Base-by-base conservation (phyloP, 2,113 vertebrate genomes). In the Aptenodytes forsteri region DNA sequence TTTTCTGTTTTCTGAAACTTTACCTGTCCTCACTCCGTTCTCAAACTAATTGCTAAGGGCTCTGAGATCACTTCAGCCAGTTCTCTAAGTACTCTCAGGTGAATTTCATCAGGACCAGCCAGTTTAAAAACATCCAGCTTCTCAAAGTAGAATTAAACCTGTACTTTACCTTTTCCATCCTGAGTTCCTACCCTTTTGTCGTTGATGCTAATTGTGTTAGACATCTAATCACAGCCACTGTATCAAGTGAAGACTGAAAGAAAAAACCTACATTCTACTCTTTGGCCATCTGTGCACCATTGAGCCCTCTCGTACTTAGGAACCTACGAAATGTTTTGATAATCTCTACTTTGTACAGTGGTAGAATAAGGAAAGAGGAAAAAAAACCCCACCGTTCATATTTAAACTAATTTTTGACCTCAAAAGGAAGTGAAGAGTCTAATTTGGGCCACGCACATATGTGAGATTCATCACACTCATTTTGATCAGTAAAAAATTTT, bases 121-220 rank as follows among this genome's bases (percentile, higher is more conserved):
- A 40, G 58, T 87, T 85, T 83, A 66, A 88, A 96, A 93, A 66
- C 11, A 16, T 80, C 78, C 66, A 85, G 21, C 54, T 96, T 95
- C 78, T 88, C 67, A 86, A 96, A 95, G 92, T 54, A 72, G 82
- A 88, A 77, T 86, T 90, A 88, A 93, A 86, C 80, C 34, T 88
- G 34, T 86, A 46, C 66, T 97, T 95, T 96, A 59, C 90, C 87
- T 93, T 93, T 94, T 93, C 65, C 26, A 70, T 90, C 42, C 58
- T 1, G 12, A 83, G 85, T 86, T 96, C 90, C 77, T 93, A 85
- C 62, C 70, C 4, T 10, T 82, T 82, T 93, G 77, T 93, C 3
- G 0, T 91, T 97, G 97, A 97, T 93, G 58, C 50, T 97, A 93
- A 96, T 95, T 92, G 71, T 97, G 96, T 97, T 95, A 91, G 96